Percentiles rank a stretch among this genome's conserved stretches.
Conservation (phyloP, 2,797 vertebrate genomes). For the Otolemur crassicaudatus region DNA sequence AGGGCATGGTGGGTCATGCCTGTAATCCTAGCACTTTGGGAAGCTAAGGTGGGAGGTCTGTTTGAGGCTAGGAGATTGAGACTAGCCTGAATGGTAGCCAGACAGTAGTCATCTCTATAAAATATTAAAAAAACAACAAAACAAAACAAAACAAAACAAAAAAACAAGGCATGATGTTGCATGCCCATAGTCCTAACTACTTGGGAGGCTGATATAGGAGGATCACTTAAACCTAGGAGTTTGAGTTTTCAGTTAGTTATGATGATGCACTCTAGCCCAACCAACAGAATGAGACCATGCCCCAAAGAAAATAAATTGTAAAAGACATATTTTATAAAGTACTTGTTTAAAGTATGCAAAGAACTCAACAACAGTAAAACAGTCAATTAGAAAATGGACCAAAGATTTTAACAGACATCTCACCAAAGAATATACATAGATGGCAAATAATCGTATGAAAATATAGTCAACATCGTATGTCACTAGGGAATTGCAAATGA, state of each 20-base stretch:
- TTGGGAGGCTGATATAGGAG: background rate
- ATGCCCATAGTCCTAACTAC: background rate
- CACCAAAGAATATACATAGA: background rate
- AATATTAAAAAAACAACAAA: no score
- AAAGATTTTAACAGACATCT: background rate
- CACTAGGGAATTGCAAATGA: background rate
- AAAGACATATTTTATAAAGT: background rate
- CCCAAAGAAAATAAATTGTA: background rate
- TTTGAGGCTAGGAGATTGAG: background rate
- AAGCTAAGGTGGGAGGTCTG: background rate
- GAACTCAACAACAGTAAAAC: background rate
- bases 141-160: background rate
- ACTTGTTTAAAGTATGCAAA: background rate
- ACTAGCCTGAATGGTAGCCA: background rate
- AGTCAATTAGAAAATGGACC: background rate
- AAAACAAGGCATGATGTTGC: background rate
- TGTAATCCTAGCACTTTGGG: background rate
- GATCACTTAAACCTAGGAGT: background rate
- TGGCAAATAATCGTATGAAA: background rate
- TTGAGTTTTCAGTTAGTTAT: background rate
- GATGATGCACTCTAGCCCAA: background rate
- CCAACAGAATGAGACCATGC: background rate
- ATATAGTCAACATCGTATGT: background rate
- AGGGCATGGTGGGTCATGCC: background rate
- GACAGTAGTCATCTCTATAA: background rate